Evolutionary conservation across 2,797 vertebrate genomes (phyloP).

Genomic region (Molossus molossus): DNA sequence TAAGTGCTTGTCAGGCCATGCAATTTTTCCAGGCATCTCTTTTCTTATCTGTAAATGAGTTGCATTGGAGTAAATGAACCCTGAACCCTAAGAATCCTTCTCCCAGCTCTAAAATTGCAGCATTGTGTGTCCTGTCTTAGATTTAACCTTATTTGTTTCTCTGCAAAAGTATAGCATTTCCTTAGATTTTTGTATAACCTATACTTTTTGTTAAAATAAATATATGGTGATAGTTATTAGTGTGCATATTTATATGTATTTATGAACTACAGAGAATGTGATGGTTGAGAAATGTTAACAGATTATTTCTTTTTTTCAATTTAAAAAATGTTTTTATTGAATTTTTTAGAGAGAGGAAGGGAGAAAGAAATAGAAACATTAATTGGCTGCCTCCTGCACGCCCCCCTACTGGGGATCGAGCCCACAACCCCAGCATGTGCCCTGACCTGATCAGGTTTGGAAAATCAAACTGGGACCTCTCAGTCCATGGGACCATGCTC

Average conservation of each 20-base stretch:
- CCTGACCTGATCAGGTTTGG: too few species aligned
- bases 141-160: constrained; percentile 41
- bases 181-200: constrained; percentile 65
- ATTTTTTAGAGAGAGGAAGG: neutral
- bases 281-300: constrained; percentile 38
- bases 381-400: neutral
- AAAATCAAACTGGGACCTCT: neutral
- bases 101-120: neutral
- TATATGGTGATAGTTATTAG: neutral
- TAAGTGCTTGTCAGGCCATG: constrained; percentile 32
- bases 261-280: constrained; percentile 58
- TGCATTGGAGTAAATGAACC: constrained; percentile 25
- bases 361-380: neutral
- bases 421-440: too few species aligned
- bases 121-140: constrained; percentile 14
- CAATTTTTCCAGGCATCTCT: constrained; percentile 37
- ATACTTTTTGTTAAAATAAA: constrained; percentile 23
- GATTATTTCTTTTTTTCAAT: constrained; percentile 11
- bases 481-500: neutral
- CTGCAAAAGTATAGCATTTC: constrained; percentile 40
- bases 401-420: neutral
- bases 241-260: constrained; percentile 30
- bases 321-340: neutral
- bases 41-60: constrained; percentile 32
- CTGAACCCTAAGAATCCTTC: constrained; percentile 14